Base-by-base conservation (phyloP, 2,113 vertebrate genomes). In the Daubentonia madagascariensis region DNA sequence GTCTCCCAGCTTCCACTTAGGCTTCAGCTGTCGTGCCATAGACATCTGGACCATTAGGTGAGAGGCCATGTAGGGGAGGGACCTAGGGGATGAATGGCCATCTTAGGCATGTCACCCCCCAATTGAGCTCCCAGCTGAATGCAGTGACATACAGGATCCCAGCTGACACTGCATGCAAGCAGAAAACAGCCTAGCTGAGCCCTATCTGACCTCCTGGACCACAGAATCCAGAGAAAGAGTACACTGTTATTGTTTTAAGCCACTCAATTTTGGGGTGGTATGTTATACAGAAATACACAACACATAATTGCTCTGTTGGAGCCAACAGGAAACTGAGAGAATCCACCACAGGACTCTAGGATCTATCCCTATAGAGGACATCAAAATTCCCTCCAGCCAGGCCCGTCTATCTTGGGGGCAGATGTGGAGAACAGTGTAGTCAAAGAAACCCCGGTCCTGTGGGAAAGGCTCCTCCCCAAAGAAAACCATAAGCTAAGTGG, bases 81-180 rank as follows among this genome's bases (percentile, higher is more conserved):
- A 1, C 52, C 23, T 28, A 2, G 3, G 13, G 37, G 18, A 72
- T 0, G 8, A 28, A 28, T 45, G 50, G 23, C 20, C 25, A 8
- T 40, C 17, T 89, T 50, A 75, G 59, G n/a, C 37, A 20, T 85
- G 22, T 85, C 70, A 61, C 11, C 61, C 22, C 13, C 7, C 65
- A 28, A 9, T 3, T 1, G 3, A 63, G 80, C 30, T 40, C 50
- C 16, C 23, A 17, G 7, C 23, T n/a, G n/a, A 87, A 45, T 67
- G n/a, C 7, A 28, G 35, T 37, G 78, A 52, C 52, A 18, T 3
- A 6, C 5, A 8, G 57, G 72, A 40, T 35, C 25, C 12, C 73
- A 81, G 57, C 2, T 72, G 76, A 30, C 8, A n/a, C 18, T 18
- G 9, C 37, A 6, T 54, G 32, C 37, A 43, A 32, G 32, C 37